Percentiles rank a stretch among this genome's conserved stretches.
Conservation (phyloP, 2,797 vertebrate species). For the Bovichtus diacanthus region DNA sequence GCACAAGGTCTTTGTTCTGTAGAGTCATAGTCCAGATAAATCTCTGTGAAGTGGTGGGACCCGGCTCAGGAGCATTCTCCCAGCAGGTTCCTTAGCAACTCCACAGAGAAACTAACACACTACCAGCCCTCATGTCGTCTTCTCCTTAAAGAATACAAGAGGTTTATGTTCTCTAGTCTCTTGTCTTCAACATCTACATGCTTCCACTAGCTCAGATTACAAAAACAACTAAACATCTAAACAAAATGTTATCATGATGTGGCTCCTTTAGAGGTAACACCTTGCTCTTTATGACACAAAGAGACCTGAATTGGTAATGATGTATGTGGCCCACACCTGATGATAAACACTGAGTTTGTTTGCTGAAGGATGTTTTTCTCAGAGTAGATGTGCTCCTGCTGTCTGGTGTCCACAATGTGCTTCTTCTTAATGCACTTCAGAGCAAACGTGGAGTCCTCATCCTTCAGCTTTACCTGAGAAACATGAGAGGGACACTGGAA, state of each 20-base stretch:
- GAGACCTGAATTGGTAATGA: not conserved
- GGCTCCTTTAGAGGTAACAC: no score
- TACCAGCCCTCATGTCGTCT: not conserved
- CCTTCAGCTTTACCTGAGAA: conserved; percentile 83
- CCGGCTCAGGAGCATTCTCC: conserved; percentile 59
- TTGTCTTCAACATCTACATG: not conserved
- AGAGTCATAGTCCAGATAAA: conserved; percentile 72
- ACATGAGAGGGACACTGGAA: conserved; percentile 13
- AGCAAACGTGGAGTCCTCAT: conserved; percentile 85
- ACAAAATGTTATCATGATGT: no score
- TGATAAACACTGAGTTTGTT: conserved; percentile 83
- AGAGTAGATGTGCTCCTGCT: conserved; percentile 88
- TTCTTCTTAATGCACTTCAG: conserved; percentile 89
- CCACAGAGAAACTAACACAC: conserved; percentile 31
- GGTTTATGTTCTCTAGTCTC: not conserved
- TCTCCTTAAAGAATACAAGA: not conserved
- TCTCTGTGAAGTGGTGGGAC: conserved; percentile 46
- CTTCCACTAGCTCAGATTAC: not conserved
- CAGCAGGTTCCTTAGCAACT: conserved; percentile 74
- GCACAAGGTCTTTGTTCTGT: conserved; percentile 63
- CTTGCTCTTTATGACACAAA: not conserved
- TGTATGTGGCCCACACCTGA: conserved; percentile 73
- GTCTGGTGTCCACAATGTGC: conserved; percentile 86
- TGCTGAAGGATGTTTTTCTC: conserved; percentile 88
- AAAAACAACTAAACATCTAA: not conserved